A percentile compares a stretch with the other conserved stretches of the same genome.
Conservation (phyloP, 2,888 invertebrate genomes). For the Phania funesta region DNA sequence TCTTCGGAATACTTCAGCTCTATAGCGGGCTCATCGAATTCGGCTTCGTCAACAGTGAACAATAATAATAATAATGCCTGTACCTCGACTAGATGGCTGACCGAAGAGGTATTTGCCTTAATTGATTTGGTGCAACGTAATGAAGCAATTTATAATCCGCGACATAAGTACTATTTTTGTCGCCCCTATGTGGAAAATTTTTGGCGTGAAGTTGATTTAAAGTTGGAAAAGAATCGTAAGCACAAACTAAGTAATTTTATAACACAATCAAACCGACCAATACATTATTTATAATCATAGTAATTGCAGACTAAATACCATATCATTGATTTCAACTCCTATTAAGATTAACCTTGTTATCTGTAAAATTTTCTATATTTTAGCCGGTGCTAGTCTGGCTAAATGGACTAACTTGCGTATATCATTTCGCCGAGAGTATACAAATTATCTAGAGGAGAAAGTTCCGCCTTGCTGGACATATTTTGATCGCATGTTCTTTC, state of each 20-base stretch:
- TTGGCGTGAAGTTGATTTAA: slow-evolving; percentile 78
- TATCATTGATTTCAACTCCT: too few relatives aligned
- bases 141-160: slow-evolving; percentile 79
- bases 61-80: slow-evolving; percentile 56
- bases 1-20: slow-evolving; percentile 64
- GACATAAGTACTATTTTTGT: slow-evolving; percentile 79
- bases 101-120: slow-evolving; percentile 78
- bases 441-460: slow-evolving; percentile 77
- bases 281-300: neutral
- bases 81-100: slow-evolving; percentile 76
- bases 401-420: slow-evolving; percentile 79
- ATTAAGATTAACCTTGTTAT: too few relatives aligned
- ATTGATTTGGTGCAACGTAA: slow-evolving; percentile 79
- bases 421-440: slow-evolving; percentile 79
- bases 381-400: slow-evolving; percentile 77
- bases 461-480: slow-evolving; percentile 78
- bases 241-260: slow-evolving; percentile 5
- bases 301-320: too few relatives aligned
- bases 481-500: slow-evolving; percentile 79
- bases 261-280: too few relatives aligned
- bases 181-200: slow-evolving; percentile 79
- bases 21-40: slow-evolving; percentile 46
- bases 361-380: neutral
- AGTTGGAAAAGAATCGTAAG: slow-evolving; percentile 77
- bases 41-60: slow-evolving; percentile 46